Base-by-base conservation (phyloP, 1,140 invertebrate species). In the Eurosta solidaginis region DNA sequence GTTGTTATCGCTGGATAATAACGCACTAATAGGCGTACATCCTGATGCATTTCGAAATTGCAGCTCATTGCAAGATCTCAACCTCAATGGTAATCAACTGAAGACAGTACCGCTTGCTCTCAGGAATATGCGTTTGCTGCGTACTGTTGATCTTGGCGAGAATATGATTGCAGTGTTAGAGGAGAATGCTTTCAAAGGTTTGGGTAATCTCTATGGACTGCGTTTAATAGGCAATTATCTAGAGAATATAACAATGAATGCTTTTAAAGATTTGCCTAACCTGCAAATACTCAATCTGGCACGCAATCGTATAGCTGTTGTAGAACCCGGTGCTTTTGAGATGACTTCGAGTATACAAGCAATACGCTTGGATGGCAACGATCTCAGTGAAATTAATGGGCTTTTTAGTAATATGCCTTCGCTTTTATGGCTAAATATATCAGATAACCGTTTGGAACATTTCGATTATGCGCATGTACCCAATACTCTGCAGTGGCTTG, bases 391-490 rank as follows among this genome's bases (percentile, higher is more conserved):
- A 82, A 95, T 97, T 73, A 94, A 93, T 84, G 94, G 93, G 4
- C 89, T 96, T 22, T 97, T 97, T 86, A 92, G 92, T 78, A 93
- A 96, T 82, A 92, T 96, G 82, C 91, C 93, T 1, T 93, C 92
- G 81, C 89, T 98, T 54, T 89, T 95, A 80, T 96, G 95, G 95
- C 88, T 98, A 29, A 98, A 97, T 89, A 93, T 97, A 78, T 96
- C 95, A 29, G 95, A 96, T 89, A 98, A 98, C 89, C 92, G 93
- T 82, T 89, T 98, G 81, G 91, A 95, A 82, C 93, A 93, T 92
- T 97, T 98, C 89, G 96, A 97, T 88, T 97, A 97, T 87, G 92
- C 93, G 17, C 90, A 96, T 76, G 92, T 97, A 63, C 96, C 96
- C 0, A 85, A 89, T 54, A 93, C 92, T 79, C 89, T 97, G 77